Conservation (phyloP, 2,113 vertebrate genomes). For the Murina feae region DNA sequence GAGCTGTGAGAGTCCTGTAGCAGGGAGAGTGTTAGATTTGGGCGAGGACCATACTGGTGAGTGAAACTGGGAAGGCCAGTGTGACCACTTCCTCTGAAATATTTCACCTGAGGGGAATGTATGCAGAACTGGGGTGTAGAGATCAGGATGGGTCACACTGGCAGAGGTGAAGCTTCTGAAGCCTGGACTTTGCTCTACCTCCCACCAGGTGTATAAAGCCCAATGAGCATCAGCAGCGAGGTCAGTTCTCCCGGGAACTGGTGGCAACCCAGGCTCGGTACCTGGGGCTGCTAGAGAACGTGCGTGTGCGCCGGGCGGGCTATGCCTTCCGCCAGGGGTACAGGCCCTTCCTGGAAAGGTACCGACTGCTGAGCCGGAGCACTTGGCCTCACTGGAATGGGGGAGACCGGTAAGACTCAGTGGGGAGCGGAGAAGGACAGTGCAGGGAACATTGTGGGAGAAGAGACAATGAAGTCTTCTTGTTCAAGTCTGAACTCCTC, state of each 20-base stretch:
- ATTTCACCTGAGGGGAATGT: neutral
- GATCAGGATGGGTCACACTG: neutral
- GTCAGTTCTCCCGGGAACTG: conserved; percentile 76
- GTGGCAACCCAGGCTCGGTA: conserved; percentile 79
- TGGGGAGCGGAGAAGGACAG: rapidly evolving
- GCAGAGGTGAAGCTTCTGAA: neutral
- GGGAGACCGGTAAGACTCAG: conserved; percentile 74
- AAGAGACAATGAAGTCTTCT: neutral
- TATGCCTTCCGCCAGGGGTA: conserved; percentile 85
- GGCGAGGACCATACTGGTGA: neutral
- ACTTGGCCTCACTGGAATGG: conserved; percentile 83
- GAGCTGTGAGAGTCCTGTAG: neutral
- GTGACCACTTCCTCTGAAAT: neutral
- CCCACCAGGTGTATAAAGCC: conserved; percentile 84
- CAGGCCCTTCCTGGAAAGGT: conserved; percentile 80
- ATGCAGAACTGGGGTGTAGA: neutral
- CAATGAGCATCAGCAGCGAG: conserved; percentile 77
- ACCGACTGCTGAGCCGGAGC: conserved; percentile 77
- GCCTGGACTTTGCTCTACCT: neutral
- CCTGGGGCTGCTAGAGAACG: conserved; percentile 85
- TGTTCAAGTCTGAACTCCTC: neutral
- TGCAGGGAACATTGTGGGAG: neutral
- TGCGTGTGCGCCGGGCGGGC: conserved; percentile 83
- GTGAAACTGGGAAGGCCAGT: neutral
- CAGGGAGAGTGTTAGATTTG: neutral